Evolutionary conservation across 1,140 invertebrate species (phyloP).

Genomic region (Littorina saxatilis): DNA sequence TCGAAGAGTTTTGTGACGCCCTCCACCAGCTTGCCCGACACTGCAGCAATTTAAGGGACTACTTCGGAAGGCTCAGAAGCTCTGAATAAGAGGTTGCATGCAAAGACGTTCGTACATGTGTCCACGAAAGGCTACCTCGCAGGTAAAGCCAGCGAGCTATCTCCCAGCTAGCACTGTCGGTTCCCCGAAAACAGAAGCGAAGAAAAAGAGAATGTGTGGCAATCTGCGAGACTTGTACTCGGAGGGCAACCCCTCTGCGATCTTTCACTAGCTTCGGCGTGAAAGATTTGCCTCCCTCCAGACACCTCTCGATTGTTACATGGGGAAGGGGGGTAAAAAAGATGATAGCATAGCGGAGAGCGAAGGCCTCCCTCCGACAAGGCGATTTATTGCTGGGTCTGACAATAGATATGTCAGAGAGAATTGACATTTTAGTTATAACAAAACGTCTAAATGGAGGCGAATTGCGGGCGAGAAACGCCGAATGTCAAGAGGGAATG

Average conservation of each 20-base stretch:
- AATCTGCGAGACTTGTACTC: neutral
- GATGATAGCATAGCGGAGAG: constrained; percentile 19
- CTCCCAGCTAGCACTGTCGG: neutral
- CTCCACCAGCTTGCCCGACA: too few species aligned
- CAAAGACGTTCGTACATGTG: too few species aligned
- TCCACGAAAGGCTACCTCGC: too few species aligned
- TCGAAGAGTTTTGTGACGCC: too few species aligned
- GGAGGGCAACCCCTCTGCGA: constrained; percentile 23
- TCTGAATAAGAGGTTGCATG: too few species aligned
- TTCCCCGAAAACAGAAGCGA: neutral
- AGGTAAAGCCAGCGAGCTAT: too few species aligned
- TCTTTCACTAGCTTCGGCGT: constrained; percentile 28
- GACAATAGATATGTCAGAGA: constrained; percentile 16
- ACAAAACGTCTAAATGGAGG: too few species aligned
- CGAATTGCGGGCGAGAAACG: too few species aligned
- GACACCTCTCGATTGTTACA: constrained; percentile 4
- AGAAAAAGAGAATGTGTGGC: neutral
- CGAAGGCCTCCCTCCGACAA: neutral
- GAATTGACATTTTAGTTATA: too few species aligned
- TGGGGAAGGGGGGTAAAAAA: constrained; percentile 9
- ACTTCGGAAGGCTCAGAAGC: too few species aligned
- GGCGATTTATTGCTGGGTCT: constrained; percentile 14
- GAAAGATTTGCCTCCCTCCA: neutral
- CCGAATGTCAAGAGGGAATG: too few species aligned
- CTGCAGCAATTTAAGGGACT: too few species aligned